phyloP scores from a whole-genome alignment of 2,113 vertebrate genomes.

The Coreoperca whiteheadi region DNA sequence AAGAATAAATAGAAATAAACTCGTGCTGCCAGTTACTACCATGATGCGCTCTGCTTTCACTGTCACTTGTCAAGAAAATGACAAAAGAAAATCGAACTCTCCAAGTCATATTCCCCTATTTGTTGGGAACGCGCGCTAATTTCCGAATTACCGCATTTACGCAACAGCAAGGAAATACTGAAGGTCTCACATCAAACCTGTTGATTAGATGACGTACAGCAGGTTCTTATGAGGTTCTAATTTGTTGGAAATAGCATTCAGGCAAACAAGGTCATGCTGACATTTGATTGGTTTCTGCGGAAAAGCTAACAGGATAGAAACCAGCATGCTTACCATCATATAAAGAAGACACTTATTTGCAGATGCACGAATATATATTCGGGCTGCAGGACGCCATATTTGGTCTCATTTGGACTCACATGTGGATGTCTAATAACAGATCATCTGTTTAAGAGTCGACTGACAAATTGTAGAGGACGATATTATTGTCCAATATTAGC shows the following conservation, averaged over 20 bases:
- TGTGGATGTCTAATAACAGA: neutral
- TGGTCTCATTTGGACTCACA: constrained; percentile 1
- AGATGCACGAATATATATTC: neutral
- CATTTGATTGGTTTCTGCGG: neutral
- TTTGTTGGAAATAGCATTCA: neutral
- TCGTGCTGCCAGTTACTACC: neutral
- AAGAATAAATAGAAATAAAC: neutral
- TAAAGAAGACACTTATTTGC: neutral
- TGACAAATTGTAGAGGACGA: neutral
- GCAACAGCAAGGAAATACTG: neutral
- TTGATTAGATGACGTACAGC: neutral
- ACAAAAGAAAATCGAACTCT: neutral
- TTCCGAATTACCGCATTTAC: neutral
- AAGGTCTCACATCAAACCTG: neutral
- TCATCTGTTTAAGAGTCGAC: neutral
- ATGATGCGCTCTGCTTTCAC: neutral
- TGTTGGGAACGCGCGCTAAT: neutral
- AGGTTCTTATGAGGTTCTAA: neutral
- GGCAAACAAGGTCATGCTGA: neutral
- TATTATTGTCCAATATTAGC: neutral
- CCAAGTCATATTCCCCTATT: neutral
- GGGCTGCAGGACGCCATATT: neutral
- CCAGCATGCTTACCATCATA: neutral
- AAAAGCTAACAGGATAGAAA: neutral
- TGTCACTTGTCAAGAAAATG: neutral